Base-by-base conservation (phyloP, 2,113 vertebrate genomes). In the Loxodonta africana region DNA sequence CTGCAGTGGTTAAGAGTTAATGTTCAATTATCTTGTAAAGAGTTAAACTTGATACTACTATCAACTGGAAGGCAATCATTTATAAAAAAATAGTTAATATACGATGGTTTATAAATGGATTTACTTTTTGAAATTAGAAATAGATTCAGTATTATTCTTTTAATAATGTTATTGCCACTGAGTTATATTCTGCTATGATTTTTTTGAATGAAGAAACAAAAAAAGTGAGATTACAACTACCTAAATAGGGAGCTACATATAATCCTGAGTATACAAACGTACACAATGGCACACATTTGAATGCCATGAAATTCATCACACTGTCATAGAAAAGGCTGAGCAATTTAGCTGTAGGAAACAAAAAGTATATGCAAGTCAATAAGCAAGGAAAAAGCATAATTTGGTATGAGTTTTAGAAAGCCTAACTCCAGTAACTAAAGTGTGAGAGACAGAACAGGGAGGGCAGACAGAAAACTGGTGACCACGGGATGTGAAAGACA, bases 21-120 rank as follows among this genome's bases (percentile, higher is more conserved):
- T 53, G 53, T 57, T 57, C 53, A 57, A 17, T 67, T 37, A 60
- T 14, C 20, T 69, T 23, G 20, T 91, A 18, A 63, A 51, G 85
- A 65, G 51, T 71, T 93, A 84, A 76, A 86, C 11, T 28, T 62
- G 3, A 86, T 60, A 77, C 15, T 88, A 63, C 63, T 67, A 53
- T 81, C 20, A 94, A 71, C 3, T 95, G 78, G 63, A 93, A 78
- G 65, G 28, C 46, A 46, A 73, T 62, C 76, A 76, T 76, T 95
- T 86, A 94, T 25, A 73, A 93, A 95, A 95, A 88, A 44, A 17
- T 71, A 37, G 8, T 28, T 86, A 86, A 89, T 84, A 89, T 95
- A 82, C 18, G 48, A 89, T 93, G 8, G 60, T 62, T 91, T 86
- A 62, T 63, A 41, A 94, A 69, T 87, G 46, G 78, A 9, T 48